Base-by-base conservation (phyloP, 2,797 vertebrate species). In the Acropternis orthonyx region DNA sequence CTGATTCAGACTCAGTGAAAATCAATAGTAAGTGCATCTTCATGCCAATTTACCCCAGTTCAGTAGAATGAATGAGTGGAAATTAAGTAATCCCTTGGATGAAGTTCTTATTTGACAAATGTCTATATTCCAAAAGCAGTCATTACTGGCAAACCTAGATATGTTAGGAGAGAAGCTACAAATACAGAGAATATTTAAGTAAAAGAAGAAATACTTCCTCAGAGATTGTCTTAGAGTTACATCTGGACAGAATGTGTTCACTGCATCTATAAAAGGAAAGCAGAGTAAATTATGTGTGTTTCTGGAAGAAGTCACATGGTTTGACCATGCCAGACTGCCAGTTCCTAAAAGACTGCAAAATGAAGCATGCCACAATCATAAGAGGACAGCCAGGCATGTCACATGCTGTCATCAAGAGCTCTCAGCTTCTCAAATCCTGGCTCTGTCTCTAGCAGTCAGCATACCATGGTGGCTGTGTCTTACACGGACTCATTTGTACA, bases 21-120 rank as follows among this genome's bases (percentile, higher is more conserved):
- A 94, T 97, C 96, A 93, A 95, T 95, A 87, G 69, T 95, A 95
- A 95, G 63, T 82, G 59, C 88, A 92, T 95, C 69, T 88, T 90
- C 23, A 34, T 43, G 55, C 69, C 90, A 84, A 63, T 88, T 94
- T 94, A 90, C 51, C 81, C 43, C 56, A 58, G 39, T 67, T 84
- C 84, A 67, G 83, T 36, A 67, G 67, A 94, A 88, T 54, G 91
- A 85, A 88, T 67, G 15, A 78, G 51, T 85, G 37, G 51, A 88
- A 94, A 95, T 73, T 17, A 92, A 90, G 51, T 75, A 88, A 93
- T 41, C 26, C 36, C 41, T 81, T 82, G 90, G 77, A 86, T 62
- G 11, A 90, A 88, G 84, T 78, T 75, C 1, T 18, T 86, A 44
- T 81, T 88, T 90, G 82, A 95, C 63, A 93, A 88, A 90, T 32